phyloP scores from a whole-genome alignment of 2,797 vertebrate genomes.

The Clarias platycephalus region DNA sequence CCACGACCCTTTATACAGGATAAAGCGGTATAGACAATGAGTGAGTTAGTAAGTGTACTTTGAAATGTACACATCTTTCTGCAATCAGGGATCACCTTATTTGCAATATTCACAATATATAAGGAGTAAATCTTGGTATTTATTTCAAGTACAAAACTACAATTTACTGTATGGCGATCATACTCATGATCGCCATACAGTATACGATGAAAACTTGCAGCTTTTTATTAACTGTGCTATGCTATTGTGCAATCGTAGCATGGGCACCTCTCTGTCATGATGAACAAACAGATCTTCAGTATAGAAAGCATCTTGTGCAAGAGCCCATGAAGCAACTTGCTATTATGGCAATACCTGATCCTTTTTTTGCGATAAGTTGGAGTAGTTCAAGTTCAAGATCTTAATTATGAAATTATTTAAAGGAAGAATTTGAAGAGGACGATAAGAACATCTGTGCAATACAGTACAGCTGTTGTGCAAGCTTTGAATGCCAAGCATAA shows the following conservation, averaged over 20 bases:
- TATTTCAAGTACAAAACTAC: not conserved
- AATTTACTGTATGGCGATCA: too few relatives aligned
- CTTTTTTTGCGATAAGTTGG: not conserved
- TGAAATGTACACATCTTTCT: not conserved
- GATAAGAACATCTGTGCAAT: not conserved
- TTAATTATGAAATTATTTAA: not conserved
- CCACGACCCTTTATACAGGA: too few relatives aligned
- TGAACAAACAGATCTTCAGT: not conserved
- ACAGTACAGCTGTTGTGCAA: not conserved
- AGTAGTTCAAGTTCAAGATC: not conserved
- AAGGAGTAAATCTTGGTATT: not conserved
- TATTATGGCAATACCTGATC: not conserved
- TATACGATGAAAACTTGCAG: not conserved
- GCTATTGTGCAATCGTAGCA: not conserved
- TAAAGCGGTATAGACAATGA: too few relatives aligned
- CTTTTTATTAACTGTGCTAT: not conserved
- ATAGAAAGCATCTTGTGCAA: not conserved
- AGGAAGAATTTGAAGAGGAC: not conserved
- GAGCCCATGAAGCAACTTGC: not conserved
- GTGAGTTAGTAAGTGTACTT: too few relatives aligned
- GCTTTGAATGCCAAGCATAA: not conserved
- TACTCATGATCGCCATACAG: not conserved
- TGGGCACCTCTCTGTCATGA: not conserved
- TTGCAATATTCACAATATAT: not conserved
- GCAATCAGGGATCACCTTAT: not conserved